These are phyloP conservation scores for Muntiacus reevesi DNA, from an alignment of 2,113 vertebrate species.

Conservation along the genomic window DNA sequence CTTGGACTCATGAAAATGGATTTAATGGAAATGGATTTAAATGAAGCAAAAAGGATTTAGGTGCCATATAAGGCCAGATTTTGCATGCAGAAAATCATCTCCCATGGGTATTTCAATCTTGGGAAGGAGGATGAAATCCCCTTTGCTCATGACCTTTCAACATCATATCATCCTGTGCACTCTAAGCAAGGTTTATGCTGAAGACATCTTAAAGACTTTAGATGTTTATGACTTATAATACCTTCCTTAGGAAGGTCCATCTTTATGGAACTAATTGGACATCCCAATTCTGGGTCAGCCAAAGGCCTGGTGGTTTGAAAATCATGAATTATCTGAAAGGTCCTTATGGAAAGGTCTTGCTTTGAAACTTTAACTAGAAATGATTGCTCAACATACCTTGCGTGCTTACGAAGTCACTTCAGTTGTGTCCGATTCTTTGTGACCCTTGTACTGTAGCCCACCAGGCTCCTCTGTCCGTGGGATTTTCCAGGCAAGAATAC, in stretches of 20 bases:
- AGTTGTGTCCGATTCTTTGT: neutral
- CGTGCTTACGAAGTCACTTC: accelerated
- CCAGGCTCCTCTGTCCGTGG: neutral
- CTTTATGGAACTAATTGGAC: neutral
- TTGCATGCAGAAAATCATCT: conserved; percentile 11
- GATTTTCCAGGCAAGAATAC: neutral
- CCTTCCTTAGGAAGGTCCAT: neutral
- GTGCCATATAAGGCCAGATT: neutral
- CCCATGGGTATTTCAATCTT: neutral
- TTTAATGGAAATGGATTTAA: conserved; percentile 32
- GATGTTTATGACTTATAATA: neutral
- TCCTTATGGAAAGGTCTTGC: neutral
- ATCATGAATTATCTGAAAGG: neutral
- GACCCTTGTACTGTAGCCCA: neutral
- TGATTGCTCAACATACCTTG: neutral
- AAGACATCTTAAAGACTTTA: neutral
- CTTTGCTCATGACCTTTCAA: neutral
- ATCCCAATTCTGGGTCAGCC: neutral
- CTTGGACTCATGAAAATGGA: neutral
- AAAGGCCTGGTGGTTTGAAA: neutral
- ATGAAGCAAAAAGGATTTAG: neutral
- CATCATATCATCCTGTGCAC: neutral
- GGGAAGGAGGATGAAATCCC: neutral
- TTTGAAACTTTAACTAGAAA: neutral
- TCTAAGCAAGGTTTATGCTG: neutral